phyloP scores from a whole-genome alignment of 2,888 invertebrate genomes.

The Phytoseiulus persimilis region DNA sequence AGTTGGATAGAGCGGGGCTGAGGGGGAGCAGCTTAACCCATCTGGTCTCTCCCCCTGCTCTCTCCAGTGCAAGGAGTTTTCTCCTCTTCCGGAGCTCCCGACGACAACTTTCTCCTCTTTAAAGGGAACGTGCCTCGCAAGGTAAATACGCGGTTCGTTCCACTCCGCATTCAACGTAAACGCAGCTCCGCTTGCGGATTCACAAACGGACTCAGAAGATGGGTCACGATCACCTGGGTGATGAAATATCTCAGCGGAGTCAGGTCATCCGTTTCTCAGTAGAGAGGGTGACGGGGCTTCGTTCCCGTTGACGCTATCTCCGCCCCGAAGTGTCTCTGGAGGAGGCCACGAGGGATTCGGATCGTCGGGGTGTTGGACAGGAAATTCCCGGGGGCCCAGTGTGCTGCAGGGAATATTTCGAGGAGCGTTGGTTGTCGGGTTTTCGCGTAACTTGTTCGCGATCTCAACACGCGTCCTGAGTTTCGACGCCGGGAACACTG shows the following conservation, averaged over 20 bases:
- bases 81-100: background rate
- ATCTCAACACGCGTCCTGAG: no score
- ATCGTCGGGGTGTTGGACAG: no score
- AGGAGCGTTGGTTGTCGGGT: no score
- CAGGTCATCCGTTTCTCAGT: no score
- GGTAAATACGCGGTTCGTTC: background rate
- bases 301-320: no score
- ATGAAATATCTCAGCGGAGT: background rate
- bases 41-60: background rate
- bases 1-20: background rate
- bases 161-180: background rate
- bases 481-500: no score
- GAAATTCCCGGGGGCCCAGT: no score
- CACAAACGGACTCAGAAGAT: background rate
- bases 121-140: background rate
- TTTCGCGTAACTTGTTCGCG: no score
- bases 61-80: background rate
- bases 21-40: background rate
- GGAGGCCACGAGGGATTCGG: no score
- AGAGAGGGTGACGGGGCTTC: no score
- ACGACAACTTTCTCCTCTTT: background rate
- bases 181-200: background rate
- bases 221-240: background rate
- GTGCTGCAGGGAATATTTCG: no score
- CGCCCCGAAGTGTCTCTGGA: no score